These are phyloP conservation scores for Apamea crenata DNA, from an alignment of 2,888 invertebrate genomes.

Conservation along the genomic window DNA sequence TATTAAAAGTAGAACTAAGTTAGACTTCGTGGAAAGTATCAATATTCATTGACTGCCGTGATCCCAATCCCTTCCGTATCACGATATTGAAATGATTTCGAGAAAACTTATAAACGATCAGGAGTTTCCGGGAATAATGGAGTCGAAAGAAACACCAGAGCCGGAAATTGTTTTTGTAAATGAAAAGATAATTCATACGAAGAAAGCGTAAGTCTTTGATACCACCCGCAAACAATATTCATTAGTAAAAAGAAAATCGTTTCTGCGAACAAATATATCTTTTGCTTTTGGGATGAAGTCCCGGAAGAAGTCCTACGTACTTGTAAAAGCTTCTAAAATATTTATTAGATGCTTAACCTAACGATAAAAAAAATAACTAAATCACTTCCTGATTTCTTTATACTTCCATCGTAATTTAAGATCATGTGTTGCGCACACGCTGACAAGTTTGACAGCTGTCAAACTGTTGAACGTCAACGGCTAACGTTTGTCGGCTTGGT, in stretches of 20 bases:
- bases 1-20: not conserved
- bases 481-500: constrained; percentile 53
- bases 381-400: constrained; percentile 36
- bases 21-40: constrained; percentile 38
- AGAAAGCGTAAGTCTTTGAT: constrained; percentile 33
- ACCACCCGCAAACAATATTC: not conserved
- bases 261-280: constrained; percentile 24
- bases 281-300: not conserved
- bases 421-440: constrained; percentile 53
- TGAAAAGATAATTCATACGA: constrained; percentile 36
- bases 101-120: constrained; percentile 8
- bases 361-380: not conserved
- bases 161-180: constrained; percentile 46
- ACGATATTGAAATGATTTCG: constrained; percentile 22
- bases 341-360: not conserved
- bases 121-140: constrained; percentile 18
- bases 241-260: not conserved
- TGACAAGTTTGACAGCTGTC: constrained; percentile 49
- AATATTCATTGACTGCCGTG: constrained; percentile 13
- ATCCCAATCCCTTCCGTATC: constrained; percentile 1
- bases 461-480: constrained; percentile 50
- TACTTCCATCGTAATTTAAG: constrained; percentile 29
- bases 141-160: constrained; percentile 9
- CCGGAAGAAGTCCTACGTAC: not conserved
- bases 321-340: not conserved